phyloP scores from a whole-genome alignment of 2,888 invertebrate species.

The Athrips mouffetella region DNA sequence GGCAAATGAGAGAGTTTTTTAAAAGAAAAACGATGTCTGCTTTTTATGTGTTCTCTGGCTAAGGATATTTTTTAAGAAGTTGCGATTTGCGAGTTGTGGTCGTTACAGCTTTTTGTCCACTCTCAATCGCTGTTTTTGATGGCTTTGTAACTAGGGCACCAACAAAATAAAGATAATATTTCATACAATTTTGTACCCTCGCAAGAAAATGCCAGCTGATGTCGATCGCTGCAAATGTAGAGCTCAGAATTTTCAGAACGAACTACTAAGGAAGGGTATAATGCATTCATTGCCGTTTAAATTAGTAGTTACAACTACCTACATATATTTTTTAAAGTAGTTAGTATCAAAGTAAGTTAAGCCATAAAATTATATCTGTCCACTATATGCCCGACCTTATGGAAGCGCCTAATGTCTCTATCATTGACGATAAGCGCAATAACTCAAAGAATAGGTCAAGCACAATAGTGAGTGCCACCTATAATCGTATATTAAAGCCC shows the following conservation, averaged over 20 bases:
- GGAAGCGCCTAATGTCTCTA: conserved; percentile 55
- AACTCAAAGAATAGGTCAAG: conserved; percentile 73
- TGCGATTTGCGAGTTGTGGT: conserved; percentile 52
- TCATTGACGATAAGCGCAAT: conserved; percentile 64
- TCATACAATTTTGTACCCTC: neutral
- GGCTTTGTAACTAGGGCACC: conserved; percentile 11
- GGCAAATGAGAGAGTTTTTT: conserved; percentile 79
- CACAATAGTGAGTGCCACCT: conserved; percentile 75
- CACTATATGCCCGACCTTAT: too few relatives aligned
- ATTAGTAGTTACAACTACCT: too few relatives aligned
- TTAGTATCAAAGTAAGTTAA: too few relatives aligned
- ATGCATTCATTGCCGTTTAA: too few relatives aligned
- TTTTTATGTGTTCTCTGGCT: conserved; percentile 76
- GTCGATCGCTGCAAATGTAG: too few relatives aligned
- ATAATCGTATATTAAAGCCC: conserved; percentile 78
- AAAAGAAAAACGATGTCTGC: conserved; percentile 79
- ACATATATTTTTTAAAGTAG: too few relatives aligned
- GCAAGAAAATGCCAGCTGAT: neutral
- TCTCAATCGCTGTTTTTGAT: conserved; percentile 14
- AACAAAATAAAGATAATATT: neutral
- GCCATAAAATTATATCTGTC: too few relatives aligned
- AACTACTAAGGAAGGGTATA: too few relatives aligned
- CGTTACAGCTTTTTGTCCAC: conserved; percentile 38
- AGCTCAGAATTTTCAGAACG: too few relatives aligned
- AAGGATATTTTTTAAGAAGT: conserved; percentile 65